Evolutionary conservation across 2,797 vertebrate genomes (phyloP).

Genomic region (Bradypus variegatus): DNA sequence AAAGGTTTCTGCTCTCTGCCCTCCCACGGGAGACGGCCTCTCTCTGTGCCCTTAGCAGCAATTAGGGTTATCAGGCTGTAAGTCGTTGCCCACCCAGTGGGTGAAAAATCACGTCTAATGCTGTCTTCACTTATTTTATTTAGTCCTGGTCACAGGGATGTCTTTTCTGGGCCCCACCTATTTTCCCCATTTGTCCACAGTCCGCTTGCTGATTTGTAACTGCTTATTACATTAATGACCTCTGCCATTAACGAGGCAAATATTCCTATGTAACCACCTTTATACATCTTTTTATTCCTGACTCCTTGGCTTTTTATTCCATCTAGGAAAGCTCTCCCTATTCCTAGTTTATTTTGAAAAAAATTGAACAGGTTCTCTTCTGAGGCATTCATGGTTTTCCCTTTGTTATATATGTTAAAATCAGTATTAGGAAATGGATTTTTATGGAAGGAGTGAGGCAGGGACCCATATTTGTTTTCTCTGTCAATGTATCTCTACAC

Average conservation of each 20-base stretch:
- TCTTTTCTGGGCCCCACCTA: not conserved
- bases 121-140: constrained; percentile 13
- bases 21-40: not conserved
- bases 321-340: not conserved
- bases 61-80: not conserved
- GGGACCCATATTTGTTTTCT: not conserved
- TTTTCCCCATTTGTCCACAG: not conserved
- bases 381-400: not conserved
- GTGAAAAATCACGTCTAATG: not conserved
- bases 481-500: not conserved
- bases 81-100: not conserved
- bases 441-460: not conserved
- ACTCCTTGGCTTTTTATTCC: not conserved
- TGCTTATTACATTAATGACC: not conserved
- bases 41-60: not conserved
- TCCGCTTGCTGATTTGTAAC: not conserved
- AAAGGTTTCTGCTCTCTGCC: not conserved
- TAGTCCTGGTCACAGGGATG: not conserved
- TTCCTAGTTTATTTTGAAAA: not conserved
- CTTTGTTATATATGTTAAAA: not conserved
- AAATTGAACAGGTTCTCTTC: not conserved
- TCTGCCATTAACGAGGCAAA: not conserved
- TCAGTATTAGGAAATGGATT: not conserved
- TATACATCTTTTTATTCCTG: not conserved
- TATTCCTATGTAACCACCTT: not conserved